phyloP scores from a whole-genome alignment of 2,113 vertebrate species.

The Tor tambroides region DNA sequence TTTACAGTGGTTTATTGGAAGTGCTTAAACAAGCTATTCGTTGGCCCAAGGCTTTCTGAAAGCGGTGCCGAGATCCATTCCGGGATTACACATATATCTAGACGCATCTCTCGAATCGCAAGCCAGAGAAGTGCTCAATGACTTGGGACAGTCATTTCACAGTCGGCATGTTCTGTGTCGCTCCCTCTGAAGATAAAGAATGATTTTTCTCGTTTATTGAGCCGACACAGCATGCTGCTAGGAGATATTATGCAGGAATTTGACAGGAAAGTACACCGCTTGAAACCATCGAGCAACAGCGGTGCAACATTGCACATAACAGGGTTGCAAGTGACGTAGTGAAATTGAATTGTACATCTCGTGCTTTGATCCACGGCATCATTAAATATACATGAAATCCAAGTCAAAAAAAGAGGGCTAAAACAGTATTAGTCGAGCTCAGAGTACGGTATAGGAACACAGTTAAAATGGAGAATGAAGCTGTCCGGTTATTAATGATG shows the following conservation, averaged over 20 bases:
- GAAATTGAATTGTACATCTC: slow-evolving; percentile 47
- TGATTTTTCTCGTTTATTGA: slow-evolving; percentile 60
- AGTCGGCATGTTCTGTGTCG: slow-evolving; percentile 67
- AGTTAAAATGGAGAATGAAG: slow-evolving; percentile 50
- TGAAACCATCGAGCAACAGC: slow-evolving; percentile 41
- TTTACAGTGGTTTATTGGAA: slow-evolving; percentile 72
- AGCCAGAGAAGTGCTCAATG: slow-evolving; percentile 70
- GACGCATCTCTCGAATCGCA: slow-evolving; percentile 68
- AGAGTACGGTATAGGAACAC: slow-evolving; percentile 42
- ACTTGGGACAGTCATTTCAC: slow-evolving; percentile 73
- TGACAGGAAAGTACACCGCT: slow-evolving; percentile 56
- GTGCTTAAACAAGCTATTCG: slow-evolving; percentile 75
- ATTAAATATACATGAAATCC: slow-evolving; percentile 68
- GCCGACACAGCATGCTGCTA: slow-evolving; percentile 54
- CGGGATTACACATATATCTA: slow-evolving; percentile 77
- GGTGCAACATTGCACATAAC: slow-evolving; percentile 47
- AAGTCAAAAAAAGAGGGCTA: slow-evolving; percentile 22
- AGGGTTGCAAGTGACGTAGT: slow-evolving; percentile 45
- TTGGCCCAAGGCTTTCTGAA: slow-evolving; percentile 62
- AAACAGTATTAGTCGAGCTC: slow-evolving; percentile 54
- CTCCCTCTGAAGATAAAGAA: slow-evolving; percentile 64
- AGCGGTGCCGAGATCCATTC: slow-evolving; percentile 66
- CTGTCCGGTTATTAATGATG: slow-evolving; percentile 17
- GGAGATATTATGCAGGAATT: slow-evolving; percentile 57
- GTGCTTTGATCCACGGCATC: slow-evolving; percentile 61